Evolutionary conservation across 1,140 invertebrate species (phyloP).

Genomic region (Heliconius melpomene): DNA sequence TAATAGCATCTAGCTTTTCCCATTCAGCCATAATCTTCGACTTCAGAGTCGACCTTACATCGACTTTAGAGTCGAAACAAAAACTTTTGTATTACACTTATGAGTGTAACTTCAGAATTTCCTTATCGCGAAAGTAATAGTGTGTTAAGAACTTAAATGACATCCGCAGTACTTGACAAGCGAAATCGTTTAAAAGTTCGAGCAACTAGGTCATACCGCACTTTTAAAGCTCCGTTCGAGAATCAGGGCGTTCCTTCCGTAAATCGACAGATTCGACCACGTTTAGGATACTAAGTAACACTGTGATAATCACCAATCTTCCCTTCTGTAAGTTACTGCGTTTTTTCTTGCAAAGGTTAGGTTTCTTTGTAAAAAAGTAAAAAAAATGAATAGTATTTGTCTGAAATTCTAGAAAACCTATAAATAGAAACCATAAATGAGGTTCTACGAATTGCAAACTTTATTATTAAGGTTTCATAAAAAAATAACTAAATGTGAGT

Average conservation of each 20-base stretch:
- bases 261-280: not conserved
- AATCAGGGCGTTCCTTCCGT: not conserved
- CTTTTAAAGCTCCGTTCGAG: constrained; percentile 6
- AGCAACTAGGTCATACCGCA: constrained; percentile 13
- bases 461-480: too few species aligned
- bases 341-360: not conserved
- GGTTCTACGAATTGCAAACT: too few species aligned
- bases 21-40: too few species aligned
- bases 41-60: too few species aligned
- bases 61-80: not conserved
- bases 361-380: too few species aligned
- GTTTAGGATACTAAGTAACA: not conserved
- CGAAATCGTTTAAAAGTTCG: constrained; percentile 20
- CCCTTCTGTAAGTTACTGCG: not conserved
- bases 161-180: constrained; percentile 16
- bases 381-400: too few species aligned
- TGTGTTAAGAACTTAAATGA: constrained; percentile 19
- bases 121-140: constrained; percentile 8
- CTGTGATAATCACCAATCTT: not conserved
- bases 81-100: not conserved
- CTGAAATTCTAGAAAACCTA: too few species aligned
- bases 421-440: too few species aligned
- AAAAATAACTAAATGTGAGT: too few species aligned
- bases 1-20: too few species aligned
- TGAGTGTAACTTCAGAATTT: not conserved